Base-by-base conservation (phyloP, 2,888 invertebrate genomes). In the Eurois occulta region DNA sequence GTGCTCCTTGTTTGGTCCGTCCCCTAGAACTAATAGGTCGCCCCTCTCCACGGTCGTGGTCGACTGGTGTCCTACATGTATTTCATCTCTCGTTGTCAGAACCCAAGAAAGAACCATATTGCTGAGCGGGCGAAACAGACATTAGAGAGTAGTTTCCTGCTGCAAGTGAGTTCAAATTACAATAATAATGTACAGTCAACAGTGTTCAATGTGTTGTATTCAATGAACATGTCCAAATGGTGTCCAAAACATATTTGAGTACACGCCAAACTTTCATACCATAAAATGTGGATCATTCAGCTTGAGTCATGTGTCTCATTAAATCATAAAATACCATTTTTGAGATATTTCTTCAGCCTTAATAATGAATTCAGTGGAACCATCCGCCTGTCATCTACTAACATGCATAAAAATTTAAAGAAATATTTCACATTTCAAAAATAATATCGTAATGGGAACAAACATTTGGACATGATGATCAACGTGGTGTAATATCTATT, bases 111-210 rank as follows among this genome's bases (percentile, higher is more conserved):
- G 94, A 96, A 95, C 94, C 96, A 95, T 95, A 96, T 96, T 90
- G 96, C 95, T 91, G 96, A 96, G 95, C 95, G 96, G 93, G 96
- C 96, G 92, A 96, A 96, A 96, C 96, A 96, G 93, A 94, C 95
- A 77, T 95, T 96, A 96, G 96, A 96, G 89, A 96, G 95, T 95
- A 96, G 93, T 94, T 96, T 96, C 96, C 96, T 96, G 96, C 85
- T 95, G 90, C 96, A 96, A 96, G 96, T 96, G 96, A 96, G 96
- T 96, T 89, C 85, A 87, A 88, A 90, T 93, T 93, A 89, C 81
- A 86, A 89, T 91, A 81, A 89, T 91, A 90, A 86, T 91, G 90
- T 88, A 72, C 83, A 81, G 77, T 85, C 74, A 81, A 78, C 72
- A 64, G 72, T 74, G 75, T 78, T 86, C 62, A 85, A 77, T 87